phyloP scores from a whole-genome alignment of 1,140 invertebrate species.

The Panulirus ornatus region DNA sequence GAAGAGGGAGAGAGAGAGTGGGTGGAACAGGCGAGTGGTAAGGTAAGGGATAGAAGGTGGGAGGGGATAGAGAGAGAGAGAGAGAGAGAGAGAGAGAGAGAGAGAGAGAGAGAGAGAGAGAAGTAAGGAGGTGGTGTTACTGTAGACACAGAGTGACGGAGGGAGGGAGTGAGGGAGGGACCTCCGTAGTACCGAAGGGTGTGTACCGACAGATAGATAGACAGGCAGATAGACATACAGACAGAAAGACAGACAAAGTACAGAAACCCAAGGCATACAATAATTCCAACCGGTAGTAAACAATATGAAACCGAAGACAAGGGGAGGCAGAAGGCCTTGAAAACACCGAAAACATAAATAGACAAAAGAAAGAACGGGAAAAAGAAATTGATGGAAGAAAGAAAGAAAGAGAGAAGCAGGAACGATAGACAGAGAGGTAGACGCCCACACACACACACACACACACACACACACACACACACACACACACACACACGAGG shows the following conservation, averaged over 20 bases:
- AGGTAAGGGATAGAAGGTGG: background rate
- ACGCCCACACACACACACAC: conserved; percentile 11
- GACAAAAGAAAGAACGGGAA: background rate
- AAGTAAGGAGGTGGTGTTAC: background rate
- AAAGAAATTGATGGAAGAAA: background rate
- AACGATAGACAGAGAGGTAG: background rate
- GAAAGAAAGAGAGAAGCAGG: background rate
- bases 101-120: background rate
- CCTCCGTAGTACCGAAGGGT: background rate
- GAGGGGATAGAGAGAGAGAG: background rate
- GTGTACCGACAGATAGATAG: background rate
- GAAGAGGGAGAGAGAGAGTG: background rate
- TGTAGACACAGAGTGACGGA: background rate
- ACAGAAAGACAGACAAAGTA: background rate
- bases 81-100: conserved; percentile 22
- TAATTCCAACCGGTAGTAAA: too few species aligned
- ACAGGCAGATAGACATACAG: background rate
- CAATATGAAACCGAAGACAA: background rate
- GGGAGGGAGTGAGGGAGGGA: background rate
- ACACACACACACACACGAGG: too few species aligned
- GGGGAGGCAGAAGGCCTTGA: background rate
- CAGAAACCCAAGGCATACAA: background rate
- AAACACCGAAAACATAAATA: background rate
- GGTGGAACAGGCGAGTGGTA: background rate
- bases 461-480: conserved; percentile 23